Base-by-base conservation (phyloP, 1,140 invertebrate genomes). In the Galendromus occidentalis region DNA sequence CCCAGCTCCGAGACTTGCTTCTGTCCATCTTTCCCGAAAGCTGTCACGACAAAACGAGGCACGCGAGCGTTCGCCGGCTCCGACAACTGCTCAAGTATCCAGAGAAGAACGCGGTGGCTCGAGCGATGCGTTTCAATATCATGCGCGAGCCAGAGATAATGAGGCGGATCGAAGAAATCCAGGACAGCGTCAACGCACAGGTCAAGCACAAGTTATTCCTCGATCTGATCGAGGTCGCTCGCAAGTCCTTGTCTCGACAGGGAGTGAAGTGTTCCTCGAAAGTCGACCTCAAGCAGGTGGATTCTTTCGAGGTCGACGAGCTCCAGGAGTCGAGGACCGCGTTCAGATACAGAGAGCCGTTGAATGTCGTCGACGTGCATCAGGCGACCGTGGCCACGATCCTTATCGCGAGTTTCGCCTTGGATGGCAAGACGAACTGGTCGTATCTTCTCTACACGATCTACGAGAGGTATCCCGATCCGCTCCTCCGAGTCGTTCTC, bases 401-500 rank as follows among this genome's bases (percentile, higher is more conserved):
- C 17, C 28, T 71, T 9, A 44, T 70, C 30, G 39, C 68, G 65
- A 66, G 80, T 70, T 80, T 82, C 65, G 80, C 79, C 65, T 76
- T 76, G 20, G 77, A 79, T 25, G 82, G 85, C 67, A 80, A 81
- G 69, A 77, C 79, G 6, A 79, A 79, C 0, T 83, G 80, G 75
- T 79, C 80, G 1, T 81, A 82, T 69, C 82, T 85, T 41, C 72
- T 85, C n/a, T 85, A 84, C 67, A 80, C 81, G 68, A 79, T 86
- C 29, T 86, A 85, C 69, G 83, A 85, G 68, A 80, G 83, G 67
- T 86, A 83, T 74, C 79, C 82, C 0, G 83, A 86, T 65, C 75
- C 74, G 42, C 70, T 84, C 0, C 71, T 86, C 1, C 72, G 80
- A 47, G 75, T 75, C 0, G 82, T 81, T 0, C 79, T 86, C 68